Base-by-base conservation (phyloP, 2,797 vertebrate genomes). In the Enteromius trimaculatus region DNA sequence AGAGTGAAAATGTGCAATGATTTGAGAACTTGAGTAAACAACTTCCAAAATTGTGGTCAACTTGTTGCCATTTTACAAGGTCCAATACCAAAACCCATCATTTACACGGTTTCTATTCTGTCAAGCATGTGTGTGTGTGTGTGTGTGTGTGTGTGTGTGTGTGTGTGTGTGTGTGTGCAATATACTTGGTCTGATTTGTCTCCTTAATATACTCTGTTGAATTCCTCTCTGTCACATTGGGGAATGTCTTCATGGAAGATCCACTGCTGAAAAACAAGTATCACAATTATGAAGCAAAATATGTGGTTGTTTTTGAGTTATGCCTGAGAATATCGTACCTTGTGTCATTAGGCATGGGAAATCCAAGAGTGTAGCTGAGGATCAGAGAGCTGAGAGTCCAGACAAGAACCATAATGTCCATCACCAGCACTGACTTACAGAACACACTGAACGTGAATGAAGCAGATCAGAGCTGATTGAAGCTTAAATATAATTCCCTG, bases 311-410 rank as follows among this genome's bases (percentile, higher is more conserved):
- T 8, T 71, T 3, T 42, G 42, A 42, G 42, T 11, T 16, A 6
- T 65, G 23, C 1, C 75, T 1, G 26, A 58, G 37, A 51, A 69
- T 65, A n/a, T 79, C 78, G 86, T 87, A 85, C 82, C 82, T 79
- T 21, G 3, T 68, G 13, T 14, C 17, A 34, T 23, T 77, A 23
- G 2, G 21, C 39, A 42, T 23, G 37, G 78, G 76, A 2, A 65
- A 44, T 29, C 60, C 37, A 29, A 83, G 26, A 47, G 77, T 29
- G 29, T 21, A 58, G 29, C 74, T 16, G 23, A 83, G 62, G 39
- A 85, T 53, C 13, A 58, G 60, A 6, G 8, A 34, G 58, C 19
- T 70, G 62, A 80, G 42, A 31, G 37, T 44, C 77, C 81, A 83
- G 58, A 81, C 34, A 26, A 23, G 9, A 53, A 55, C 13, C 80